These are phyloP conservation scores for Dicranocentrus wangi DNA, from an alignment of 2,888 invertebrate genomes.

Conservation along the genomic window DNA sequence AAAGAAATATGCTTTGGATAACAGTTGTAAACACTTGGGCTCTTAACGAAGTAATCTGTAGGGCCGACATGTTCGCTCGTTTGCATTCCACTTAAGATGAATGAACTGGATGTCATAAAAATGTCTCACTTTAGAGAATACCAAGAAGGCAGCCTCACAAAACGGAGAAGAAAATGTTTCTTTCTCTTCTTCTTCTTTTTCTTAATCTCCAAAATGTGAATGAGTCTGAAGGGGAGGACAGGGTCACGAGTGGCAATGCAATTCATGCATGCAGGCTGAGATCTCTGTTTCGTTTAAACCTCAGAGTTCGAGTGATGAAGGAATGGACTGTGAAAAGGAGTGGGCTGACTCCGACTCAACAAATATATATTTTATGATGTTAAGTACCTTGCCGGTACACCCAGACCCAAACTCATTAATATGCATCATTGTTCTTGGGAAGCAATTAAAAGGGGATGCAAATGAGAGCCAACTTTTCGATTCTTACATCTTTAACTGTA, in stretches of 20 bases:
- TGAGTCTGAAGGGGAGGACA: slow-evolving; percentile 57
- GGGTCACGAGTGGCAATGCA: slow-evolving; percentile 54
- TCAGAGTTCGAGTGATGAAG: slow-evolving; percentile 25
- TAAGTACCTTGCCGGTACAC: not conserved
- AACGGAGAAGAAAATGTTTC: not conserved
- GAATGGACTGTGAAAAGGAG: not conserved
- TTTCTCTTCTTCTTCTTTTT: too few relatives aligned
- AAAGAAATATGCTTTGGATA: too few relatives aligned
- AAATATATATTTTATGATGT: not conserved
- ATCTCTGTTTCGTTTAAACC: slow-evolving; percentile 49
- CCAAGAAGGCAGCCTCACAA: not conserved
- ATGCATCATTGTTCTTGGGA: too few relatives aligned
- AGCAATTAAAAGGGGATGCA: too few relatives aligned
- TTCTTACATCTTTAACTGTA: too few relatives aligned
- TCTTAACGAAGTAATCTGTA: slow-evolving; percentile 63
- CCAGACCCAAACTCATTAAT: not conserved
- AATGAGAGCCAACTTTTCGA: too few relatives aligned
- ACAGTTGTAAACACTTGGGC: too few relatives aligned
- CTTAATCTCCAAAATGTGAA: not conserved
- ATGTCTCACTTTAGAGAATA: slow-evolving; percentile 57
- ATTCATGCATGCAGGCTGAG: slow-evolving; percentile 47
- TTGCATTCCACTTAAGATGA: slow-evolving; percentile 63
- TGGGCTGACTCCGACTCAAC: too few relatives aligned
- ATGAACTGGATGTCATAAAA: slow-evolving; percentile 66
- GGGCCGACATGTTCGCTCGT: slow-evolving; percentile 63